Conservation (phyloP, 2,888 invertebrate species). For the Thysanoteuthis rhombus region DNA sequence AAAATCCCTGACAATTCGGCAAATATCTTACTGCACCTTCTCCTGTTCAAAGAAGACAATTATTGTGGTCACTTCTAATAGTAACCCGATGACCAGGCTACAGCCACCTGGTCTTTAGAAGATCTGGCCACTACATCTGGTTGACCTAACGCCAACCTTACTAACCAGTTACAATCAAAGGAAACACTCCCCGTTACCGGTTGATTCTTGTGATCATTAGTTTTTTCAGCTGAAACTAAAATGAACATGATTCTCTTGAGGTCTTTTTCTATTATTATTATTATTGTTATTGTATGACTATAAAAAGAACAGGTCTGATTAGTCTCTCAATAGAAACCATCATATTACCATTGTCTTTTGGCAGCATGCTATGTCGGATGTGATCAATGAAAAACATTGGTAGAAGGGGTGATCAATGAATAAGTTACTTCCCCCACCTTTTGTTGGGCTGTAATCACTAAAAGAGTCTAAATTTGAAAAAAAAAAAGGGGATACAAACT, state of each 20-base stretch:
- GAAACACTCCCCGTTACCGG: neutral
- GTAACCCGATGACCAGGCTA: neutral
- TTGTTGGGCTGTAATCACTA: too few species aligned
- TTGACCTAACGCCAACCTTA: slow-evolving; percentile 12
- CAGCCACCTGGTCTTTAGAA: neutral
- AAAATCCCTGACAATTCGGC: neutral
- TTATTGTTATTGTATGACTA: neutral
- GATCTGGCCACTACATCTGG: slow-evolving; percentile 12
- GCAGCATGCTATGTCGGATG: too few species aligned
- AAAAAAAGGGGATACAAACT: too few species aligned
- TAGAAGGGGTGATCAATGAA: too few species aligned
- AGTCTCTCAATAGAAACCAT: too few species aligned
- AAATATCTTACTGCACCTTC: neutral
- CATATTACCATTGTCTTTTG: too few species aligned
- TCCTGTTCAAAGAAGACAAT: neutral
- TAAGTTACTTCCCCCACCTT: too few species aligned
- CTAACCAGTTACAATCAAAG: neutral
- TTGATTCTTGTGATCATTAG: neutral
- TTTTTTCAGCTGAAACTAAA: neutral
- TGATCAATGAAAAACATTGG: too few species aligned
- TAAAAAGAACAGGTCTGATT: too few species aligned
- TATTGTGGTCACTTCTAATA: neutral
- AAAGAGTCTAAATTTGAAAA: too few species aligned
- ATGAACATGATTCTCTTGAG: neutral
- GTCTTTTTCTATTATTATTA: neutral